Conservation (phyloP, 1,140 invertebrate genomes). For the Bradysia coprophila region DNA sequence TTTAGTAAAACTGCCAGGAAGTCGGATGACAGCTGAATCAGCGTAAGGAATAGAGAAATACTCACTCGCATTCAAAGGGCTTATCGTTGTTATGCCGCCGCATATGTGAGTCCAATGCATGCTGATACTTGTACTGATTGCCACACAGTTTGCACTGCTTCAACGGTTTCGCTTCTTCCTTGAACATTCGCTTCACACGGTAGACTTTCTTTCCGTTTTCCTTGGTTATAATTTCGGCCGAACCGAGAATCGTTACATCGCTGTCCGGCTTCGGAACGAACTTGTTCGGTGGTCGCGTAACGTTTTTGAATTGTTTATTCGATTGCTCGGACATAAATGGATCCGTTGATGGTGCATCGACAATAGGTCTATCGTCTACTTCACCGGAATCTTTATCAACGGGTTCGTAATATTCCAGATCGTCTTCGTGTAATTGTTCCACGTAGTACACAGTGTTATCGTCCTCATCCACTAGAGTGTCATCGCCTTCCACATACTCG, state of each 20-base stretch:
- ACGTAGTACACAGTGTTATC: background rate
- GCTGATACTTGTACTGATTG: conserved; percentile 21
- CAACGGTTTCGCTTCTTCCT: conserved; percentile 2
- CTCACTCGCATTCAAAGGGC: conserved; percentile 21
- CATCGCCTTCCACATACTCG: background rate
- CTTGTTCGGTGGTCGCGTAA: background rate
- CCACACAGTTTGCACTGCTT: conserved; percentile 21
- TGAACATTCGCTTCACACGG: too few relatives aligned
- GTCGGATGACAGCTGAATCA: too few relatives aligned
- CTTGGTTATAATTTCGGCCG: background rate
- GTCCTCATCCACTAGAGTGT: background rate
- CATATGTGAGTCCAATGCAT: conserved; percentile 21
- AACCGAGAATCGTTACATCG: too few relatives aligned
- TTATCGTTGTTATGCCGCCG: conserved; percentile 17
- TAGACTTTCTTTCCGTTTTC: background rate
- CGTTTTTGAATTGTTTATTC: background rate
- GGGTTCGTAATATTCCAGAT: background rate
- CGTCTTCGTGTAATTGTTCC: background rate
- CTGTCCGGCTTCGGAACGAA: background rate
- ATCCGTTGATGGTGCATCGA: background rate
- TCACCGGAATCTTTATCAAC: background rate
- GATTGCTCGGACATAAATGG: background rate
- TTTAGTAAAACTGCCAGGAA: too few relatives aligned
- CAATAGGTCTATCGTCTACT: too few relatives aligned
- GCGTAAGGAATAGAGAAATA: too few relatives aligned